Conservation (phyloP, 2,888 invertebrate species). For the Acronicta aceris region DNA sequence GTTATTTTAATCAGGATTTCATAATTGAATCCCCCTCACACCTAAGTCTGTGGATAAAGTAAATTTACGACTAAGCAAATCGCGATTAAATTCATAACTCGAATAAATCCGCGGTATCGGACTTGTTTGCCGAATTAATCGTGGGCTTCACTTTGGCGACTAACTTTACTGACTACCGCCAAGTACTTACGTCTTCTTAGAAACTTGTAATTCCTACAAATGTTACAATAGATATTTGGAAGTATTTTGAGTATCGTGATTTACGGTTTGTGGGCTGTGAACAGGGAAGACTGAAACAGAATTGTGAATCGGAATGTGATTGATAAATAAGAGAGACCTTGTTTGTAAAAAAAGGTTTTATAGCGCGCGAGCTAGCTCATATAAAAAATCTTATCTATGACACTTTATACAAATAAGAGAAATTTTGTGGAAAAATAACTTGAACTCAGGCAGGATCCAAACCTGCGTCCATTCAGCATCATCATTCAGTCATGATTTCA, state of each 20-base stretch:
- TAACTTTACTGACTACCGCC: conserved; percentile 56
- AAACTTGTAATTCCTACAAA: conserved; percentile 52
- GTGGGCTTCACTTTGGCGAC: conserved; percentile 67
- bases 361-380: too few species aligned
- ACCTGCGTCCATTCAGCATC: too few species aligned
- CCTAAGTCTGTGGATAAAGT: conserved; percentile 46
- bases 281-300: conserved; percentile 17
- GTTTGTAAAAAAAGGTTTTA: too few species aligned
- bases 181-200: conserved; percentile 41
- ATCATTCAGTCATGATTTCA: too few species aligned
- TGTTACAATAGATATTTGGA: conserved; percentile 23
- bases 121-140: conserved; percentile 78
- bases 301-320: neutral
- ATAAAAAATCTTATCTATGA: too few species aligned
- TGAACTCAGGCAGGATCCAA: too few species aligned
- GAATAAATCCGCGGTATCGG: conserved; percentile 76
- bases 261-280: conserved; percentile 12
- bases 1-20: conserved; percentile 50
- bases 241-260: conserved; percentile 5
- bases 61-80: conserved; percentile 52
- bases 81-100: conserved; percentile 71
- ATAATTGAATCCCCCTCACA: conserved; percentile 54
- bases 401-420: too few species aligned
- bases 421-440: too few species aligned
- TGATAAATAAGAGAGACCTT: too few species aligned